phyloP scores from a whole-genome alignment of 2,113 vertebrate species.

The Protobothrops flavoviridis region DNA sequence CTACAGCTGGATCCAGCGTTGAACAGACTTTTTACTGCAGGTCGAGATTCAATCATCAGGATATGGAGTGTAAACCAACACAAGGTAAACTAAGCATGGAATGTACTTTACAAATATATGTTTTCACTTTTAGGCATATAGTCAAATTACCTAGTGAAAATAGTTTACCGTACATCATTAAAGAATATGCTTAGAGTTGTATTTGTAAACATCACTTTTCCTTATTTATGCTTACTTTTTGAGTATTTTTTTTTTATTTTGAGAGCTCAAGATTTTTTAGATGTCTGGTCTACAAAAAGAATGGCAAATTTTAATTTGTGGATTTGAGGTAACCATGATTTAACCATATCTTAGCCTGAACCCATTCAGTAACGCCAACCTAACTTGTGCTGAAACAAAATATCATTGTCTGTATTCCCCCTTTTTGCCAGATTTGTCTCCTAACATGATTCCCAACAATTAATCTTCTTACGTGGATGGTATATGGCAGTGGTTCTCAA shows the following conservation, averaged over 20 bases:
- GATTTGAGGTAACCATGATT: background rate
- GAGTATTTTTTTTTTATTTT: background rate
- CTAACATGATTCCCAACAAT: background rate
- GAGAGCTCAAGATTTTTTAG: background rate
- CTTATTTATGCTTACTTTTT: background rate
- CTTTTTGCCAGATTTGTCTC: background rate
- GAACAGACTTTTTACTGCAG: conserved; percentile 95
- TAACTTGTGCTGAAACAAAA: background rate
- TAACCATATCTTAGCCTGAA: background rate
- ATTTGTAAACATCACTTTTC: background rate
- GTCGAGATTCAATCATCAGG: conserved; percentile 95
- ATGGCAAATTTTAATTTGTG: background rate
- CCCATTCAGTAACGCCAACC: background rate
- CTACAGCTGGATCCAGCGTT: conserved; percentile 93
- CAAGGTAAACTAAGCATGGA: conserved; percentile 77
- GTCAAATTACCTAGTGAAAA: background rate
- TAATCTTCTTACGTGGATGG: background rate
- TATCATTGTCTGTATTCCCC: background rate
- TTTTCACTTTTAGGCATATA: background rate
- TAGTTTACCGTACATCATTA: background rate
- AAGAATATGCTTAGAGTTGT: background rate
- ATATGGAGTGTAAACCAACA: conserved; percentile 99
- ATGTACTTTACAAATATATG: background rate
- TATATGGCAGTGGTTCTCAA: no score
- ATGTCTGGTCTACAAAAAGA: background rate